Percentiles rank a stretch among this genome's conserved stretches.
phyloP scores from a whole-genome alignment of 2,888 invertebrate species.

The Apantesis nais region DNA sequence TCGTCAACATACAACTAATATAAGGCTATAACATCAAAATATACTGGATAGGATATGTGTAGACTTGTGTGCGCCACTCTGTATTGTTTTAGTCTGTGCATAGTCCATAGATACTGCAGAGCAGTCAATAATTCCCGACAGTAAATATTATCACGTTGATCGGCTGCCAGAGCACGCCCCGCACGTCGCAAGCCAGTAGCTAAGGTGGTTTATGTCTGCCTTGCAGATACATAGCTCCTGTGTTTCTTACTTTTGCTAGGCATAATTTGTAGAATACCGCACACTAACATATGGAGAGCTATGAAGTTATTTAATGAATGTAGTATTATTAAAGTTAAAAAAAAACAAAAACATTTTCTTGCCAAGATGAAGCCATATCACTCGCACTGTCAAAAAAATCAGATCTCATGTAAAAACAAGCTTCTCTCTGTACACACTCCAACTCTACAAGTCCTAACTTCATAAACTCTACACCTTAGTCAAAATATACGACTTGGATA shows the following conservation, averaged over 20 bases:
- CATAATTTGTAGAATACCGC: neutral
- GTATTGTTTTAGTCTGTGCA: neutral
- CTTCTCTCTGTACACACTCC: no score
- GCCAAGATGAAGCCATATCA: no score
- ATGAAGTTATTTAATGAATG: no score
- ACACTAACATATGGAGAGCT: neutral
- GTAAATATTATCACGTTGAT: neutral
- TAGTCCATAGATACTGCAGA: neutral
- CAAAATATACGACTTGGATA: no score
- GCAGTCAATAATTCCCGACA: neutral
- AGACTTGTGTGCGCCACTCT: neutral
- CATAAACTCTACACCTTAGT: no score
- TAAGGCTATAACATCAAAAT: neutral
- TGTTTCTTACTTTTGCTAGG: neutral
- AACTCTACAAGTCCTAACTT: no score
- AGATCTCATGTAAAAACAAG: no score
- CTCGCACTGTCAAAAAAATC: no score
- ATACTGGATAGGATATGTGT: neutral
- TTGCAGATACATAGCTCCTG: neutral
- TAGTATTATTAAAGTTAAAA: no score
- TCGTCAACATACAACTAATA: no score
- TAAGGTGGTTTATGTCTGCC: neutral
- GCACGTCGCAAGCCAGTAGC: neutral
- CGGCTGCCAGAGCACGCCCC: conserved; percentile 7
- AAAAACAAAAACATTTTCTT: no score